Percentiles rank a stretch among this genome's conserved stretches.
Conservation (phyloP, 2,113 vertebrate genomes). For the Rissa tridactyla region DNA sequence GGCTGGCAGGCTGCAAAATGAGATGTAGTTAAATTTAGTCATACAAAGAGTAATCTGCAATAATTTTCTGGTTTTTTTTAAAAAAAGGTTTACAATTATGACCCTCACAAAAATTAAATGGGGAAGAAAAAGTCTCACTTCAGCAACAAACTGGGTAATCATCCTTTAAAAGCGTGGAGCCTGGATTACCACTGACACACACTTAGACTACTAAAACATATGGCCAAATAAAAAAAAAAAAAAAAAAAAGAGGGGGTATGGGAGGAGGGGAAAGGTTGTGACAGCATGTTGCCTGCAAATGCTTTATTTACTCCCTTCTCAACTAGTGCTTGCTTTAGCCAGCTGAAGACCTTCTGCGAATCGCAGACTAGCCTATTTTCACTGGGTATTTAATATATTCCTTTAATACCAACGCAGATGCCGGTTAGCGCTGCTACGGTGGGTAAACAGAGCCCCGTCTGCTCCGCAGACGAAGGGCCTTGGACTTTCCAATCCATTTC, state of each 20-base stretch:
- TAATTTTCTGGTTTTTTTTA: neutral
- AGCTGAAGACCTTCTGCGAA: neutral
- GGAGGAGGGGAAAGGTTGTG: neutral
- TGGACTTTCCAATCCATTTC: neutral
- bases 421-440: rapidly evolving
- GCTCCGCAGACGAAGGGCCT: neutral
- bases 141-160: neutral
- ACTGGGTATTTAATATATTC: neutral
- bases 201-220: slow-evolving; percentile 55
- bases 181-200: slow-evolving; percentile 28
- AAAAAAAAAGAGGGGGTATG: rapidly evolving
- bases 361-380: neutral
- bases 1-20: neutral
- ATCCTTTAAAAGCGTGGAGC: neutral
- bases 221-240: slow-evolving; percentile 17
- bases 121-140: neutral
- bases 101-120: neutral
- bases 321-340: neutral
- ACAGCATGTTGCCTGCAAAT: slow-evolving; percentile 4
- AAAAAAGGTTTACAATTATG: neutral
- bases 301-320: neutral
- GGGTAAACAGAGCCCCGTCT: neutral
- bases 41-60: neutral
- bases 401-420: neutral
- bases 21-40: neutral